Evolutionary conservation across 2,888 invertebrate genomes (phyloP), one percentile per base, ranked within the genome.

Genomic region (Protonemura montana): DNA sequence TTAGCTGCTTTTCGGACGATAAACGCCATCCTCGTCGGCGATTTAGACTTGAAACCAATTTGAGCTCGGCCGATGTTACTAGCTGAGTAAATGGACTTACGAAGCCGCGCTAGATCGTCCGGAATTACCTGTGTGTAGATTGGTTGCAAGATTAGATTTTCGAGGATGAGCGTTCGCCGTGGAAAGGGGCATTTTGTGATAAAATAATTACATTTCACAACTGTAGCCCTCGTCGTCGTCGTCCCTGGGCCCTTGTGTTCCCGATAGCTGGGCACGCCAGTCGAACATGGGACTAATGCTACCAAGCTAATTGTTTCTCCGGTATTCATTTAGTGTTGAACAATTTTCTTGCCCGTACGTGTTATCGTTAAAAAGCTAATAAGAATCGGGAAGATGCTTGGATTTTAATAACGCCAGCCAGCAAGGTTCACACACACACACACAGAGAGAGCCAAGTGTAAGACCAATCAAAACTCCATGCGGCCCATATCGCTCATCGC

Each of bases 11-110:
- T 41, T 21, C n/a, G 82, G 35, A n/a, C 41, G 82, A 21, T 13
- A 42, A 21, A 76, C 84, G 59, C 84, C n/a, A 84, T 84, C 84
- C n/a, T n/a, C 59, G 29, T 6, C 21, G 42, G 27, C 84, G 76
- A 84, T 84, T 84, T 28, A 1, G 59, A 13, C 13, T 59, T 59
- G 13, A 27, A 42, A 42, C 59, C 84, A 84, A 84, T 84, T 84
- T 42, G 26, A 26, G 76, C 16, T 59, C 13, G 59, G 7, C 16
- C 59, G 59, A 10, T 21, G 59, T 59, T 59, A 21, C 35, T 3
- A 35, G 35, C 35, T 10, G 35, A 21, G 59, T 59, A 59, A 21
- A 10, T 21, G 59, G 1, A 59, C 13, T 35, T 35, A 10, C 21
- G 13, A 13, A 10, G 6, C 3, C 3, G 6, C 16, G 59, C 59